Evolutionary conservation across 2,888 invertebrate genomes (phyloP).

Genomic region (Diplolepis rosae): DNA sequence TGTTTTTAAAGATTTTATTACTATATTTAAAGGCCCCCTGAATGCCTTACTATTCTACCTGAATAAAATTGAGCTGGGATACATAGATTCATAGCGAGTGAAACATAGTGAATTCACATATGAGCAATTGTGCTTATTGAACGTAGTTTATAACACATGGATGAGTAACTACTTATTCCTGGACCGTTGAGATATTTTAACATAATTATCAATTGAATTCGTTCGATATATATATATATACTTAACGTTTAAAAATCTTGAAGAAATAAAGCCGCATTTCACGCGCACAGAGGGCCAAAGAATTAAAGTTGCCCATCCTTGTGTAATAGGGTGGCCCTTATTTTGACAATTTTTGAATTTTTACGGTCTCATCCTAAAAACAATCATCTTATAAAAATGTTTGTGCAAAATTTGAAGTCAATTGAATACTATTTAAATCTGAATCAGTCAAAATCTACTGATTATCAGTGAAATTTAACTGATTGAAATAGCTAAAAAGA

Average conservation of each 20-base stretch:
- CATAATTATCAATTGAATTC: background rate
- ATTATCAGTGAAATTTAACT: too few species aligned
- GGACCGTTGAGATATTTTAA: background rate
- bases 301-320: conserved; percentile 5
- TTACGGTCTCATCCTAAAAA: too few species aligned
- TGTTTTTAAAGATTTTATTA: background rate
- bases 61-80: background rate
- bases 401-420: too few species aligned
- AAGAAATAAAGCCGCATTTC: background rate
- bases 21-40: background rate
- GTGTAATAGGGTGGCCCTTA: too few species aligned
- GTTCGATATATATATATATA: conserved; percentile 6
- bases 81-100: background rate
- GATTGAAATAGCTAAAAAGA: too few species aligned
- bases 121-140: background rate
- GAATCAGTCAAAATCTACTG: too few species aligned
- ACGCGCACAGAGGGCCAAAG: background rate
- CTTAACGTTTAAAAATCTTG: background rate
- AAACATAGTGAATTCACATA: background rate
- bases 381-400: too few species aligned
- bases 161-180: background rate
- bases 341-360: too few species aligned
- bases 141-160: background rate
- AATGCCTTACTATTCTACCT: conserved; percentile 16
- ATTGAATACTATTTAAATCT: too few species aligned